phyloP scores from a whole-genome alignment of 2,113 vertebrate species.

The Cyprinus carpio region DNA sequence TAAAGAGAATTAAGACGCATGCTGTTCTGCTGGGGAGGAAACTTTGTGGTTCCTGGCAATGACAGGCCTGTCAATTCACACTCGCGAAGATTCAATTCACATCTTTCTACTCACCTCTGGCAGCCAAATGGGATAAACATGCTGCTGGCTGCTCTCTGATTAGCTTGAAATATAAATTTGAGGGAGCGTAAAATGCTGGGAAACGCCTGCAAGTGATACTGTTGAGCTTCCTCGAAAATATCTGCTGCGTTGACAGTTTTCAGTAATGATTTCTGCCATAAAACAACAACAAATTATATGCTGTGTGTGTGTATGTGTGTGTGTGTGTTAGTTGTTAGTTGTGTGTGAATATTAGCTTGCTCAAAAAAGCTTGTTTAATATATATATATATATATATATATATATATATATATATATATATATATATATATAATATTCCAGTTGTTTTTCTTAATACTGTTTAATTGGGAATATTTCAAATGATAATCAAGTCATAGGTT shows the following conservation, averaged over 20 bases:
- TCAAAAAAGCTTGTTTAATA: too few species aligned
- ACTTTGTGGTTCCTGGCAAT: conserved; percentile 29
- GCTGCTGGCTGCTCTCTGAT: conserved; percentile 40
- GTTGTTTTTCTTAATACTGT: too few species aligned
- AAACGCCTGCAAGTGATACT: conserved; percentile 11
- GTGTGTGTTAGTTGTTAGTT: too few species aligned
- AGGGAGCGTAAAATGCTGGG: conserved; percentile 17
- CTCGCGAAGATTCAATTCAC: not conserved
- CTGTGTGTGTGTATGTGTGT: too few species aligned
- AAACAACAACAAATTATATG: not conserved
- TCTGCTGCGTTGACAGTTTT: conserved; percentile 38
- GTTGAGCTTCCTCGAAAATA: conserved; percentile 35
- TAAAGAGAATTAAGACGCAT: conserved; percentile 59
- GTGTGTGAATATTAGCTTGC: not conserved
- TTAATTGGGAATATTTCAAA: too few species aligned
- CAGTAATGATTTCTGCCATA: conserved; percentile 28
- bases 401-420: too few species aligned
- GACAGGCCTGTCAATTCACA: conserved; percentile 37
- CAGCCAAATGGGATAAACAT: conserved; percentile 17
- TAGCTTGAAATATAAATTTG: conserved; percentile 40
- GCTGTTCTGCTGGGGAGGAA: conserved; percentile 50
- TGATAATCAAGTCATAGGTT: too few species aligned
- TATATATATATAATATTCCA: too few species aligned
- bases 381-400: too few species aligned
- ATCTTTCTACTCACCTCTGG: too few species aligned